Percentiles rank a stretch among this genome's conserved stretches.
phyloP scores from a whole-genome alignment of 1,140 invertebrate genomes.

The Musca domestica region DNA sequence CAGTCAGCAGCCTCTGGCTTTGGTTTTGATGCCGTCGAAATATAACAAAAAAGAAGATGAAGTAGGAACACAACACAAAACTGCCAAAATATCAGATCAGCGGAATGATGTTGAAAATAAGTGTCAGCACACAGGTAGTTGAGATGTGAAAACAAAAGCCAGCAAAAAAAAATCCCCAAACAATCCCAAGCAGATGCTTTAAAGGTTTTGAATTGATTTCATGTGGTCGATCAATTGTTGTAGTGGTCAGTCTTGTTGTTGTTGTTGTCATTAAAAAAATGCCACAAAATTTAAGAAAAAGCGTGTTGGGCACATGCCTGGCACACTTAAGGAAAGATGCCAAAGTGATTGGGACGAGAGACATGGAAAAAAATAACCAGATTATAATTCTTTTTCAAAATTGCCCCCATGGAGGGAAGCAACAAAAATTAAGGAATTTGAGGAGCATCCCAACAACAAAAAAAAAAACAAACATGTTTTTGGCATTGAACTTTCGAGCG shows the following conservation, averaged over 20 bases:
- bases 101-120: not conserved
- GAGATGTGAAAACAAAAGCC: not conserved
- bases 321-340: constrained; percentile 7
- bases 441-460: not conserved
- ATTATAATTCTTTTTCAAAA: no score
- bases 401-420: no score
- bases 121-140: not conserved
- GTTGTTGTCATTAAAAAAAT: constrained; percentile 33
- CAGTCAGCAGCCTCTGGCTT: no score
- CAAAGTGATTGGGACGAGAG: no score
- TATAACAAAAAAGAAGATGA: no score
- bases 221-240: constrained; percentile 34
- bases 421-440: constrained; percentile 7
- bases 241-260: constrained; percentile 44
- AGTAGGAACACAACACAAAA: no score
- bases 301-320: constrained; percentile 15
- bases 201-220: no score
- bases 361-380: no score
- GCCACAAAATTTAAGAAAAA: not conserved
- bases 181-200: not conserved
- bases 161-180: no score
- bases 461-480: not conserved
- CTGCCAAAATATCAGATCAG: no score
- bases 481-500: constrained; percentile 18
- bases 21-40: no score